Percentiles rank a stretch among this genome's conserved stretches.
Conservation (phyloP, 2,113 vertebrate genomes). For the Monopterus albus region DNA sequence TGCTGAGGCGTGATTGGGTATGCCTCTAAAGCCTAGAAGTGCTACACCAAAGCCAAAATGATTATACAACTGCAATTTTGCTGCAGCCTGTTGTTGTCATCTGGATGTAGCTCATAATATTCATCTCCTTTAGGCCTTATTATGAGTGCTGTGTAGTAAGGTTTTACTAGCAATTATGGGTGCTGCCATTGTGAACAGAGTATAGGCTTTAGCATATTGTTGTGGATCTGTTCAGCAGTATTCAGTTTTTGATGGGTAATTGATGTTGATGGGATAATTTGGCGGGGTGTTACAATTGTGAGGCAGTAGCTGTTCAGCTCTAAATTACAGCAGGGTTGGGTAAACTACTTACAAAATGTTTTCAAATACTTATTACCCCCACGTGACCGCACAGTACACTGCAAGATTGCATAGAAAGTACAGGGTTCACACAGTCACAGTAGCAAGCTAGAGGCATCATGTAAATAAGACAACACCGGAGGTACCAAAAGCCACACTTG, state of each 20-base stretch:
- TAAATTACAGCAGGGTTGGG: background rate
- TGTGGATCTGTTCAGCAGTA: constrained; percentile 21
- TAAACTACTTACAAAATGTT: background rate
- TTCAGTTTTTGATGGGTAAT: constrained; percentile 19
- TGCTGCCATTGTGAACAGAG: constrained; percentile 27
- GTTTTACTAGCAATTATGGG: constrained; percentile 33
- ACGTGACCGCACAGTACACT: no score
- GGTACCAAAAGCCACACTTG: background rate
- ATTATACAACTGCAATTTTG: background rate
- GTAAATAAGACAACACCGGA: background rate
- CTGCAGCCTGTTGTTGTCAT: background rate
- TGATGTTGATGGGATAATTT: constrained; percentile 31
- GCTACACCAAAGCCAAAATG: background rate
- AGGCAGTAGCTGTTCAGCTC: background rate
- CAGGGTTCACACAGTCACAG: no score
- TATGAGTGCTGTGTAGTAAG: background rate
- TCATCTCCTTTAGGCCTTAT: constrained; percentile 3
- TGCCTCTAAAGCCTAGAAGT: constrained; percentile 3
- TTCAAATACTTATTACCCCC: background rate
- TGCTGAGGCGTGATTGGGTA: constrained; percentile 5
- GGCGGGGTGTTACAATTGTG: background rate
- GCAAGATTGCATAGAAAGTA: no score
- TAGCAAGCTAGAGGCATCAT: background rate
- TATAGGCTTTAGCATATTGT: constrained; percentile 18
- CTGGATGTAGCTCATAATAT: background rate